Conservation (phyloP, 1,140 invertebrate species). For the Magallana ariakensis region DNA sequence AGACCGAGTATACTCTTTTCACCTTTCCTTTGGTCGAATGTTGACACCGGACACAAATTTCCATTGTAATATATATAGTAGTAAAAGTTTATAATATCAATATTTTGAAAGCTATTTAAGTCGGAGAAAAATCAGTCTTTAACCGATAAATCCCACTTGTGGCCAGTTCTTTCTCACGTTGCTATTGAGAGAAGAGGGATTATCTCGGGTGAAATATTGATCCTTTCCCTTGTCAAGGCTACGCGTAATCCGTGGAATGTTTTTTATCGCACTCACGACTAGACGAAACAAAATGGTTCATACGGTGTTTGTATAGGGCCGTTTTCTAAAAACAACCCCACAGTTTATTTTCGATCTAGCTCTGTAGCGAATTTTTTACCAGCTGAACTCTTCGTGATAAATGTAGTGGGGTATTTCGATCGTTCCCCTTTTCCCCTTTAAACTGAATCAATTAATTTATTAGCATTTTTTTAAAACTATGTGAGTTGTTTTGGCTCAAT, state of each 20-base stretch:
- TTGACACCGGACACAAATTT: background rate
- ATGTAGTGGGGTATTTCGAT: no score
- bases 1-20: background rate
- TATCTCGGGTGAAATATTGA: slow-evolving; percentile 27
- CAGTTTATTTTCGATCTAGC: no score
- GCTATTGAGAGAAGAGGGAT: background rate
- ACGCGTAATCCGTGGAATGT: slow-evolving; percentile 12
- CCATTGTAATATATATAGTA: background rate
- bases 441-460: no score
- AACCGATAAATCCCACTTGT: background rate
- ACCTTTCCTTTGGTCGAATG: background rate
- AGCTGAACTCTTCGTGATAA: no score
- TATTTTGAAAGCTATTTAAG: slow-evolving; percentile 28
- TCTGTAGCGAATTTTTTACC: no score
- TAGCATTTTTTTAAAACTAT: no score
- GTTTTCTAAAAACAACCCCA: no score
- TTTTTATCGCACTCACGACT: background rate
- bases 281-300: no score
- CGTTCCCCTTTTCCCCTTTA: no score
- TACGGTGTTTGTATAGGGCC: no score
- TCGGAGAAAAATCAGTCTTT: slow-evolving; percentile 11
- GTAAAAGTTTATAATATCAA: background rate
- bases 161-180: slow-evolving; percentile 4
- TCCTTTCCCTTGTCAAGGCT: background rate
- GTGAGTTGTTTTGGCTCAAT: no score